Evolutionary conservation across 2,888 invertebrate genomes (phyloP), one percentile per base, ranked within the genome.

Genomic region (Melinaea marsaeus): DNA sequence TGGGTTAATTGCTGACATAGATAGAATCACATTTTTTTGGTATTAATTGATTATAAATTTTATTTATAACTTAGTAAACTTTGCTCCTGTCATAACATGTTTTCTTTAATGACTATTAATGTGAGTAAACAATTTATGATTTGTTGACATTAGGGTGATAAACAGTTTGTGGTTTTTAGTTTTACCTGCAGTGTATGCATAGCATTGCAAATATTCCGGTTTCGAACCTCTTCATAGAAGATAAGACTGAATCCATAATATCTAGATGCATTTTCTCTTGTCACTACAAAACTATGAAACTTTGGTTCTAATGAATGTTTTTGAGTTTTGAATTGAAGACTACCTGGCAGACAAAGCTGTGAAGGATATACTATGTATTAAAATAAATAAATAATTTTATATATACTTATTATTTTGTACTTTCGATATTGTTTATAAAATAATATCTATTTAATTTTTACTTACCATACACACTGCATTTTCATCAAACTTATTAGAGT

Each of bases 231-330:
- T 90, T 99, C 99, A 90, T 96, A 99, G 86, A 99, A 99, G 22
- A 98, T 95, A 72, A 98, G 94, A 79, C 97, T 97, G 79, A 97
- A 98, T 66, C 99, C 99, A 91, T 97, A 98, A 72, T 95, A 95
- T 73, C 98, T 92, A 72, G 95, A 95, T 62, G 99, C 99, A 93
- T 99, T 98, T 91, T 99, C 99, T 75, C 96, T 93, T 13, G 99
- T 99, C 68, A 99, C 97, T 62, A 99, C 95, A 92, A 99, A 99
- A 57, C 98, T 97, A 88, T 99, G 99, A 86, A 99, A 98, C 79
- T 93, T 94, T 11, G 98, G 96, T 74, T 96, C 95, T 79, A 94
- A 91, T 65, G 93, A 93, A 85, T 98, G 97, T 85, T 97, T 97
- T 84, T 99, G 98, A 11, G 98, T 99, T 71, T 97, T 94, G 90